Evolutionary conservation across 2,888 invertebrate species (phyloP), one percentile per base, ranked within the genome.

Genomic region (Gandaritis pyraliata): DNA sequence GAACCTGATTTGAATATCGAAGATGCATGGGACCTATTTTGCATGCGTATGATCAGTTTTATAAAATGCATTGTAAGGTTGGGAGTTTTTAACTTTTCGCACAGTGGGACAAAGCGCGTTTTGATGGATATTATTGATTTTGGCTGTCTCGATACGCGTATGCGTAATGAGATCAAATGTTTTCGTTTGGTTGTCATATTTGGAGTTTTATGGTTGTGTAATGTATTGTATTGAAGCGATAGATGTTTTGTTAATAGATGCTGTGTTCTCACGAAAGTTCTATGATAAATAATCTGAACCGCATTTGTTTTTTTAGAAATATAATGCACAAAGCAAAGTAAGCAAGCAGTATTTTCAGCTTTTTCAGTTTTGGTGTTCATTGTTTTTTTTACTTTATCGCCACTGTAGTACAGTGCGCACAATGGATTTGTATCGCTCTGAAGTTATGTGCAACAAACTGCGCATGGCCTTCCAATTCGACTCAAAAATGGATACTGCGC

Each of bases 101-200:
- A 85, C 85, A 84, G 78, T 72, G 72, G 33, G 48, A 86, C 81
- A 86, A 85, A 74, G 77, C 70, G 55, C 65, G 59, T 64, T 72
- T 72, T 72, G 72, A 83, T 77, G 58, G 66, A 29, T 51, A 39
- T 15, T 80, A 81, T 85, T 80, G 81, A 85, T 88, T 84, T 79
- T 81, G n/a, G 70, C 69, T 73, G 41, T 75, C 75, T 76, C 73
- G 77, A 78, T 80, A 78, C 79, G 79, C 79, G 83, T 87, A 86
- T 87, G 76, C 78, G 80, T 91, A 91, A 91, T 91, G 89, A 86
- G 88, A 87, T 90, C 82, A 89, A 90, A 91, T 91, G 87, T 92
- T 92, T 90, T 90, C 82, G 85, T 81, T 84, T 57, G 68, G 80
- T 76, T 89, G 90, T 88, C 90, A 88, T 82, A 86, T 87, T 86